Conservation (phyloP, 1,140 invertebrate species). For the Halesus radiatus region DNA sequence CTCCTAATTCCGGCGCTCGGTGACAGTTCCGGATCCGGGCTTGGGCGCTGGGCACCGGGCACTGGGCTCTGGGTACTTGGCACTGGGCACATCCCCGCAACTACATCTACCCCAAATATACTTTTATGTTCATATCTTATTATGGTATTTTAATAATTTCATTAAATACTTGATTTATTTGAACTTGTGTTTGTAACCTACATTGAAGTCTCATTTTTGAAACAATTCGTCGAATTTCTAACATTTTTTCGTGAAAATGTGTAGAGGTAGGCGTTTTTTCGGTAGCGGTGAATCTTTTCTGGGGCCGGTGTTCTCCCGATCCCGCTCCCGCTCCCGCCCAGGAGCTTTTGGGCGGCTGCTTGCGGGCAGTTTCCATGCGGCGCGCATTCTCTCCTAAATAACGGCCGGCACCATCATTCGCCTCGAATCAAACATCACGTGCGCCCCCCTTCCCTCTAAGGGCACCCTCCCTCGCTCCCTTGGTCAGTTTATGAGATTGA, state of each 20-base stretch:
- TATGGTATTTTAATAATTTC: neutral
- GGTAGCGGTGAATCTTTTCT: too few species aligned
- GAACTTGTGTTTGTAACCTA: too few species aligned
- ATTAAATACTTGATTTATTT: too few species aligned
- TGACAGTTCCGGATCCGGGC: neutral
- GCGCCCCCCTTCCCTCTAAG: constrained; percentile 6
- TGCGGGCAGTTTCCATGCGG: constrained; percentile 56
- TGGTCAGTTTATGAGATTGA: constrained; percentile 59
- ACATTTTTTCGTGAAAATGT: too few species aligned
- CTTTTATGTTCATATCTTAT: neutral
- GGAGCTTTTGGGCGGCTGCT: constrained; percentile 45
- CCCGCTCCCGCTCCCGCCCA: constrained; percentile 3
- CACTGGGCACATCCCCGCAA: neutral
- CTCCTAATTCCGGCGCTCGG: neutral
- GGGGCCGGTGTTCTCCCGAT: neutral
- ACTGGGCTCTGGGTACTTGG: neutral
- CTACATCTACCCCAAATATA: too few species aligned
- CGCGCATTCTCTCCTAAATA: constrained; percentile 56
- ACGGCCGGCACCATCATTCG: constrained; percentile 49
- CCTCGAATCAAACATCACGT: constrained; percentile 56
- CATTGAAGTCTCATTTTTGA: too few species aligned
- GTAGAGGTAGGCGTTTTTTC: too few species aligned
- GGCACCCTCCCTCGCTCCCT: constrained; percentile 33
- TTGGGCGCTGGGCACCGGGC: neutral
- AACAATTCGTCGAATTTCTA: too few species aligned